Base-by-base conservation (phyloP, 2,113 vertebrate genomes). In the Podarcis raffonei region DNA sequence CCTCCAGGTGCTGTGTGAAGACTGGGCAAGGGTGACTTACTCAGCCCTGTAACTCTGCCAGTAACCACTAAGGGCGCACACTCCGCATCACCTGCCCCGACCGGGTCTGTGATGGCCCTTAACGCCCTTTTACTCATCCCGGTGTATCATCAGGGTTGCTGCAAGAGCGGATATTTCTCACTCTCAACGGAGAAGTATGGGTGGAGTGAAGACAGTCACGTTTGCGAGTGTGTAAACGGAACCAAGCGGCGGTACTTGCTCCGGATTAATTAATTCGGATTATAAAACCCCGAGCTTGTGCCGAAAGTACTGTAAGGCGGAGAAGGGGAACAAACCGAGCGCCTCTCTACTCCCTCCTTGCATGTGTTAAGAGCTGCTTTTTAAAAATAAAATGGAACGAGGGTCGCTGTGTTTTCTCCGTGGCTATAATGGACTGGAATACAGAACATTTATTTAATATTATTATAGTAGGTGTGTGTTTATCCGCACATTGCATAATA, bases 61-160 rank as follows among this genome's bases (percentile, higher is more conserved):
- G 3, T 15, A n/a, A 39, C 66, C 39, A 27, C 82, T 72, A 3
- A 84, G 71, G 83, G 69, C 48, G 83, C n/a, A 12, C n/a, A 35
- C 6, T 84, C 30, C 15, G 32, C 83, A 57, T 35, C 83, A 81
- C 86, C 78, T 87, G 78, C 35, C 68, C 68, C n/a, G 86, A n/a
- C 78, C n/a, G 78, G 27, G 37, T 81, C 75, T 2, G 30, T 2
- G 3, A 15, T 11, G 13, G n/a, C 65, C 65, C 32, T 87, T 57
- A 69, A 66, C 65, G 42, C 48, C 78, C 86, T 81, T 68, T 87
- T 37, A 81, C 12, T 87, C 66, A 72, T 69, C 74, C 59, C 20
- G 84, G 12, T 27, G 30, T 13, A 30, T 48, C 22, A 3, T 22
- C 74, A 18, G 27, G 27, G 30, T 78, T 37, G 11, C 57, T 76